Evolutionary conservation across 2,113 vertebrate species (phyloP).

Genomic region (Tragelaphus imberbis): DNA sequence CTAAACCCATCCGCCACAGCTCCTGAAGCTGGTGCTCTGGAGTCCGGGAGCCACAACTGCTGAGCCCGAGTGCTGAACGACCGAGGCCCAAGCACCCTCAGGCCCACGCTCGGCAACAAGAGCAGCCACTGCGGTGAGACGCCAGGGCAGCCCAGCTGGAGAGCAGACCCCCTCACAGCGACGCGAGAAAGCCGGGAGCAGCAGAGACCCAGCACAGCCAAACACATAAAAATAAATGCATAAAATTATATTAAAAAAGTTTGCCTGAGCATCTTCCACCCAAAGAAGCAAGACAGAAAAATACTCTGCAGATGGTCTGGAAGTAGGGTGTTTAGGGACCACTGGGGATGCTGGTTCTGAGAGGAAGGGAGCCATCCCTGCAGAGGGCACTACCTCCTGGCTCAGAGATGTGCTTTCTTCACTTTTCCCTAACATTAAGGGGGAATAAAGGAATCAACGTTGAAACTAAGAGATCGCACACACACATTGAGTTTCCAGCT

Average conservation of each 20-base stretch:
- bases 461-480: background rate
- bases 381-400: background rate
- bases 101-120: accelerated
- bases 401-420: background rate
- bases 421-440: background rate
- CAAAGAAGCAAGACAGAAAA: background rate
- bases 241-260: accelerated
- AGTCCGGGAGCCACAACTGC: background rate
- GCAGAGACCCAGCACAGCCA: background rate
- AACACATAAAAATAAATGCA: background rate
- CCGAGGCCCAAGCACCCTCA: background rate
- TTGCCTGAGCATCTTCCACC: background rate
- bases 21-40: background rate
- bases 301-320: background rate
- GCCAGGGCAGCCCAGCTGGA: background rate
- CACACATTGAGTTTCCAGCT: background rate
- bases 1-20: accelerated
- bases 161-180: background rate
- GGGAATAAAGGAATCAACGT: background rate
- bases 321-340: background rate
- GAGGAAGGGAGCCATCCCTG: background rate
- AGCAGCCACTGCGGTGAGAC: background rate
- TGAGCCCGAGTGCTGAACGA: background rate
- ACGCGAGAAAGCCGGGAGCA: background rate
- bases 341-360: background rate